These are phyloP conservation scores for Rhimphoctona megacephalus DNA, from an alignment of 2,888 invertebrate species.

Conservation along the genomic window DNA sequence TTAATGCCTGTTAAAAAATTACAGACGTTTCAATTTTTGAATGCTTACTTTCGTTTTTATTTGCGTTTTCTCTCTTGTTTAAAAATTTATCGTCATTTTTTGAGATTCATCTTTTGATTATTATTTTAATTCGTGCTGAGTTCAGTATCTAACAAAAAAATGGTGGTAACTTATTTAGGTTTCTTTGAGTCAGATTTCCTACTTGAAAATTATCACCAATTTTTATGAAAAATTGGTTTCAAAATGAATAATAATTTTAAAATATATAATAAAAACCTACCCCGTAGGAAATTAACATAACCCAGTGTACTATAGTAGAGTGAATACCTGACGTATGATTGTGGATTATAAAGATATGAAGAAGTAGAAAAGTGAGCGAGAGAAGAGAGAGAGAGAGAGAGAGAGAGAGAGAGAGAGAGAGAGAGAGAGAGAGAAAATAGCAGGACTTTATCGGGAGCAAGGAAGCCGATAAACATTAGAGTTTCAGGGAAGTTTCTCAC, in stretches of 20 bases:
- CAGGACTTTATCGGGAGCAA: conserved; percentile 71
- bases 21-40: background rate
- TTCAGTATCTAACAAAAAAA: no score
- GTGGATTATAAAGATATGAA: background rate
- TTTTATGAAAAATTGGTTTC: background rate
- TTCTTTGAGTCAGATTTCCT: background rate
- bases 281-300: background rate
- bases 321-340: conserved; percentile 17
- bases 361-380: conserved; percentile 5
- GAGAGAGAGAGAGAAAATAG: conserved; percentile 55
- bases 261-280: background rate
- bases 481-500: conserved; percentile 72
- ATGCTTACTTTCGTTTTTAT: background rate
- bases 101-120: background rate
- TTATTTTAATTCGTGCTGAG: no score
- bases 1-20: background rate
- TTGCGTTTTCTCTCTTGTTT: background rate
- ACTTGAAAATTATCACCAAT: background rate
- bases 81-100: background rate
- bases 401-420: conserved; percentile 11
- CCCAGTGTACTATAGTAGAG: background rate
- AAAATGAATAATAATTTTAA: background rate
- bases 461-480: conserved; percentile 78
- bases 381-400: conserved; percentile 7
- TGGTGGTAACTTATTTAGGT: no score